These are phyloP conservation scores for Danio albolineatus DNA, from an alignment of 2,797 vertebrate genomes.

Conservation along the genomic window DNA sequence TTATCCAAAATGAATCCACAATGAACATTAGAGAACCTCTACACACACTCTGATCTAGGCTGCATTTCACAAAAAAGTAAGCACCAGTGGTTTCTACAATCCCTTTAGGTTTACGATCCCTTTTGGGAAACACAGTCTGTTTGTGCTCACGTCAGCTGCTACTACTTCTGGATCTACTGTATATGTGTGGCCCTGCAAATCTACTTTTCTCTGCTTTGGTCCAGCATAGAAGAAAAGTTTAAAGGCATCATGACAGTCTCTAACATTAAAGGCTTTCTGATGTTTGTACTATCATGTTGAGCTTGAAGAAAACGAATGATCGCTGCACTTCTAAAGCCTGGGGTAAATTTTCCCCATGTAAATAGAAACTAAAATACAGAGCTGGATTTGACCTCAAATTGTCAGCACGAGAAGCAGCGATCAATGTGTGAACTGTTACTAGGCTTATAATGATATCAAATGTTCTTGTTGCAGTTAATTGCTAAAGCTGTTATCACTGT, in stretches of 20 bases:
- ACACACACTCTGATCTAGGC: background rate
- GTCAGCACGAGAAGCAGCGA: background rate
- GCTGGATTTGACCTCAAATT: background rate
- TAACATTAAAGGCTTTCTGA: slow-evolving; percentile 21
- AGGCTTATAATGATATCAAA: too few relatives aligned
- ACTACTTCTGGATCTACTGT: background rate
- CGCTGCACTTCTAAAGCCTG: slow-evolving; percentile 30
- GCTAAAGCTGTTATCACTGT: too few relatives aligned
- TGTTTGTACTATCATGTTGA: slow-evolving; percentile 29
- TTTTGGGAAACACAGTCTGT: slow-evolving; percentile 7
- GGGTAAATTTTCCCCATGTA: slow-evolving; percentile 41
- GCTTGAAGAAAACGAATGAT: slow-evolving; percentile 20
- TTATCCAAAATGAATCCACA: slow-evolving; percentile 17
- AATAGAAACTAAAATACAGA: background rate
- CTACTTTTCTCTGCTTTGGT: background rate
- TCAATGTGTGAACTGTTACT: background rate
- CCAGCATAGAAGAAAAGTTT: slow-evolving; percentile 13
- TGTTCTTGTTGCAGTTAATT: too few relatives aligned
- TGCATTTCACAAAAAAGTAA: background rate
- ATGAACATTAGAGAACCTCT: background rate
- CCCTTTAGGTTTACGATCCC: background rate
- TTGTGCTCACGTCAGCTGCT: background rate
- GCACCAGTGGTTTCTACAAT: background rate
- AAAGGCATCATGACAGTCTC: slow-evolving; percentile 18
- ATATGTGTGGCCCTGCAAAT: background rate